Base-by-base conservation (phyloP, 2,113 vertebrate species). In the Dromas ardeola region DNA sequence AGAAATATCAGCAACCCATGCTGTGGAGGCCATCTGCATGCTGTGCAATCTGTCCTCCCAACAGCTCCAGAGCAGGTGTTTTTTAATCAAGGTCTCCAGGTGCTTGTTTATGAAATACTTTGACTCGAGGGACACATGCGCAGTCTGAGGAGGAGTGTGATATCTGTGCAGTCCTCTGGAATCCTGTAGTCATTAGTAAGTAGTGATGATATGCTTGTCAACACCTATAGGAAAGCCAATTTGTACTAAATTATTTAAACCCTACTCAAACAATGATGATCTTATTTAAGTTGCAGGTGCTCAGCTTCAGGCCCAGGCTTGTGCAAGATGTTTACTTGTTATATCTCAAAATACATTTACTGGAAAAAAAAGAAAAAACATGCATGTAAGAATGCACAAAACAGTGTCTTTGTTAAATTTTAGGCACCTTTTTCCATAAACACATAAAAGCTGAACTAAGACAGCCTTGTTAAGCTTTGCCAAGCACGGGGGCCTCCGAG, bases 171-270 rank as follows among this genome's bases (percentile, higher is more conserved):
- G 91, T 47, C 66, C 73, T 94, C 94, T 94, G 95, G 93, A 96
- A 96, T 94, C 81, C 53, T 58, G 70, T 3, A 10, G 74, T 96
- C 90, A 63, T 97, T 96, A 97, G 74, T 94, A 55, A 83, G 71
- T 86, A 83, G 95, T 81, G 96, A 97, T 97, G 96, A 97, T 91
- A 78, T 82, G 74, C 91, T 97, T 97, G 94, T 96, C 96, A 95
- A 70, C 95, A 94, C 96, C 71, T 94, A 96, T 90, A 91, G 87
- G 94, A 95, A 96, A 95, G 96, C 94, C 95, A 97, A 96, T 97
- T 97, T 96, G 95, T 97, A 95, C 78, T 82, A 94, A 94, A 95
- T 96, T 95, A 94, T 97, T 97, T 96, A 95, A 96, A 93, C 67
- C 87, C 89, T 82, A 40, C 74, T 96, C 93, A 86, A 90, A 96